These are phyloP conservation scores for Ditylenchus weischeri DNA, from an alignment of 2,888 invertebrate species.

Conservation along the genomic window DNA sequence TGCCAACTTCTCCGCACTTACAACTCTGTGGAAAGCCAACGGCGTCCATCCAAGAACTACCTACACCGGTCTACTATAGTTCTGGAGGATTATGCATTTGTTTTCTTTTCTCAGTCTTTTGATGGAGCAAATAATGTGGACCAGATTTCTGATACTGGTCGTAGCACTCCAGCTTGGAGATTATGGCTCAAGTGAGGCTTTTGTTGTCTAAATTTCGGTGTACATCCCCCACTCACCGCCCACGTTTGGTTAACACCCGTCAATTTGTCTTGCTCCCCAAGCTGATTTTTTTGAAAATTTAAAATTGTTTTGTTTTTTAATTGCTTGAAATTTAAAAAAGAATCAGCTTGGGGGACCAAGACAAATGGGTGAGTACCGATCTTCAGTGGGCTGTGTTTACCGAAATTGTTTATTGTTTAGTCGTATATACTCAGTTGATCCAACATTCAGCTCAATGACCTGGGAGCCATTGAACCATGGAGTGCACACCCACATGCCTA, in stretches of 20 bases:
- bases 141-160: background rate
- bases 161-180: conserved; percentile 17
- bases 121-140: background rate
- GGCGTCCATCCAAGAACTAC: conserved; percentile 20
- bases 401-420: too few relatives aligned
- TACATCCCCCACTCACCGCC: too few relatives aligned
- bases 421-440: conserved; percentile 2
- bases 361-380: too few relatives aligned
- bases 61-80: conserved; percentile 27
- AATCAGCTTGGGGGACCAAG: too few relatives aligned
- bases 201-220: too few relatives aligned
- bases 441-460: conserved; percentile 17
- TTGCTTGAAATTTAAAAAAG: too few relatives aligned
- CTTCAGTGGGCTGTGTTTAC: too few relatives aligned
- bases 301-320: too few relatives aligned
- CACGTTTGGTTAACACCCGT: too few relatives aligned
- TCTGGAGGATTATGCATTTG: conserved; percentile 28
- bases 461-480: conserved; percentile 23
- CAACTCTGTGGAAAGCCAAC: background rate
- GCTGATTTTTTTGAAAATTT: too few relatives aligned
- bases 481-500: conserved; percentile 16
- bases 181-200: conserved; percentile 22
- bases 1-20: conserved; percentile 10
- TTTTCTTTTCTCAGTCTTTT: conserved; percentile 28
- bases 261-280: too few relatives aligned